Evolutionary conservation across 2,797 vertebrate species (phyloP).

Genomic region (Silurus aristotelis): DNA sequence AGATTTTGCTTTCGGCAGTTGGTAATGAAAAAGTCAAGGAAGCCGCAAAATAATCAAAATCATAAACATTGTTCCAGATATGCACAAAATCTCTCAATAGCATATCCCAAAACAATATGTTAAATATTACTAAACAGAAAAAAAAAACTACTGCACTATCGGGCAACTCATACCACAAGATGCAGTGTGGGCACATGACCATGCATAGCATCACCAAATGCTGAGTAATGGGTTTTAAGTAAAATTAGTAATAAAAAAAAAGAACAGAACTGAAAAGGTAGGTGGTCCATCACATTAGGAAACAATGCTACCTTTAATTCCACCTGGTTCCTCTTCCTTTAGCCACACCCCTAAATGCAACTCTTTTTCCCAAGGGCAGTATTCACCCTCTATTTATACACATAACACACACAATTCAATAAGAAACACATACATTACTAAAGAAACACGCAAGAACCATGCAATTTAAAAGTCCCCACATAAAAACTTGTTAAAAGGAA

Average conservation of each 20-base stretch:
- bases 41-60: neutral
- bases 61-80: neutral
- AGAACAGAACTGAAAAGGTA: conserved; percentile 22
- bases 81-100: neutral
- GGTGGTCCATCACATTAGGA: conserved; percentile 2
- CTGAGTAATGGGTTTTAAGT: neutral
- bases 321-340: conserved; percentile 81
- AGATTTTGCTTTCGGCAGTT: neutral
- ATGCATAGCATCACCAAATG: conserved; percentile 32
- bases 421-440: neutral
- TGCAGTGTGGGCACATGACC: neutral
- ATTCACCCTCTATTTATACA: conserved; percentile 85
- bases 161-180: neutral
- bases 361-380: conserved; percentile 84
- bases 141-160: neutral
- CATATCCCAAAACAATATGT: neutral
- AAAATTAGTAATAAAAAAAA: neutral
- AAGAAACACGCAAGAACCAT: neutral
- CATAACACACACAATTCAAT: conserved; percentile 65
- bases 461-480: too few relatives aligned
- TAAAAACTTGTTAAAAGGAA: neutral
- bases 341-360: conserved; percentile 81
- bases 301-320: conserved; percentile 78
- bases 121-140: neutral
- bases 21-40: neutral